phyloP scores from a whole-genome alignment of 2,797 vertebrate genomes.

The Apogon talboti region DNA sequence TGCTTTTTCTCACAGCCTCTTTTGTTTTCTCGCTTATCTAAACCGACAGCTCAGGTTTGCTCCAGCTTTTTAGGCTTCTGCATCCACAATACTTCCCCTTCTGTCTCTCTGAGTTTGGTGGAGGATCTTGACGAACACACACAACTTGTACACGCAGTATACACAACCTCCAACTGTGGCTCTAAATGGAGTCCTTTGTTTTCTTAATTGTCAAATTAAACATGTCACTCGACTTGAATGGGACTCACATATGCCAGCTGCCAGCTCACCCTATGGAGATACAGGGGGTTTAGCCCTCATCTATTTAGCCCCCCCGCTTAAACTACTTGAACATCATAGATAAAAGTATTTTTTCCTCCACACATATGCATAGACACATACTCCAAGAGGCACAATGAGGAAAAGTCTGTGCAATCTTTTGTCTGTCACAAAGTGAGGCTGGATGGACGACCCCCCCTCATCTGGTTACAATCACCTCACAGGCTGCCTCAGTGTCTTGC shows the following conservation, averaged over 20 bases:
- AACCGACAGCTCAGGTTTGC: constrained; percentile 47
- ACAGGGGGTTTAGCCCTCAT: constrained; percentile 28
- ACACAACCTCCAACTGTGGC: constrained; percentile 54
- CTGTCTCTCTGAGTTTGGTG: constrained; percentile 38
- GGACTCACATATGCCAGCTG: constrained; percentile 75
- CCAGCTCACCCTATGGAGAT: constrained; percentile 52
- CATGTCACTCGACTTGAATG: constrained; percentile 73
- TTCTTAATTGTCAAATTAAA: constrained; percentile 81
- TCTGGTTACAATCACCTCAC: constrained; percentile 82
- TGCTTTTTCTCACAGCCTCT: constrained; percentile 13
- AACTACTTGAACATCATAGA: constrained; percentile 48
- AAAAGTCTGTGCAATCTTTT: constrained; percentile 67
- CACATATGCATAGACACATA: constrained; percentile 19
- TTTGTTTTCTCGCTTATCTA: constrained; percentile 44
- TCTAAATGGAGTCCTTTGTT: constrained; percentile 75
- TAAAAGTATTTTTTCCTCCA: constrained; percentile 33
- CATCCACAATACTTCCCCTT: constrained; percentile 42
- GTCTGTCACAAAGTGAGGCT: constrained; percentile 67
- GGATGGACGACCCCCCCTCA: constrained; percentile 69
- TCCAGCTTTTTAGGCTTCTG: constrained; percentile 16
- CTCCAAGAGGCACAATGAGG: constrained; percentile 33
- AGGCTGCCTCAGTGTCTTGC: constrained; percentile 58
- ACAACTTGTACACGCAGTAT: constrained; percentile 34
- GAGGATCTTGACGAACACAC: constrained; percentile 28
- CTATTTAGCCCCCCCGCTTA: constrained; percentile 45